A percentile compares a stretch with the other conserved stretches of the same genome.
These are phyloP conservation scores for Camarhynchus parvulus DNA, from an alignment of 2,113 vertebrate species.

Conservation along the genomic window DNA sequence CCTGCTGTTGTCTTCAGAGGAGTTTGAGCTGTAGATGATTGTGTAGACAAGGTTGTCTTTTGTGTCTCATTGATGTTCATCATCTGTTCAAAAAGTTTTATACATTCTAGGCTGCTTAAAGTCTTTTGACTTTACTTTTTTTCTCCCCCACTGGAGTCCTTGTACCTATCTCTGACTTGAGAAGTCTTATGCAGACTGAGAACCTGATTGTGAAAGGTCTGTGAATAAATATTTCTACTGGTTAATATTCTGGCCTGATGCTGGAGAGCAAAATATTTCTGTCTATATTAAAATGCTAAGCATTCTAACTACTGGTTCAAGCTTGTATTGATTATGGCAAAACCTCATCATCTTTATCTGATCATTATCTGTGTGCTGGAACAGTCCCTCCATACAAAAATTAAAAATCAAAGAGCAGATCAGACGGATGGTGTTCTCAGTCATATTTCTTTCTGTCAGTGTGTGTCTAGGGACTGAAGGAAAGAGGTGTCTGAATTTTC, in stretches of 20 bases:
- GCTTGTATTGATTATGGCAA: not conserved
- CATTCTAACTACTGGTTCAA: not conserved
- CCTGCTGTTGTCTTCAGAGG: not conserved
- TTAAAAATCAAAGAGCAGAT: not conserved
- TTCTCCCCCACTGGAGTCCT: not conserved
- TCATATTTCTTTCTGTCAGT: not conserved
- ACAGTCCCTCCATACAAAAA: not conserved
- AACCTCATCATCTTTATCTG: not conserved
- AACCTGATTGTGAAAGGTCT: not conserved
- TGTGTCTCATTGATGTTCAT: not conserved
- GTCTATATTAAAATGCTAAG: not conserved
- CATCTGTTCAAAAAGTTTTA: not conserved
- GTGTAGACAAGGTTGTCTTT: not conserved
- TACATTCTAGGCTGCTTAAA: not conserved
- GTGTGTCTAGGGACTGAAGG: not conserved
- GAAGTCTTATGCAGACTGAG: not conserved
- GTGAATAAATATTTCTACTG: not conserved
- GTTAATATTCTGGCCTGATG: not conserved
- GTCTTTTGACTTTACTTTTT: not conserved
- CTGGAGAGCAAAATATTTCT: not conserved
- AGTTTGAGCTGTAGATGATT: not conserved
- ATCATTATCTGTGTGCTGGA: not conserved
- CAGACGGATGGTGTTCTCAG: not conserved
- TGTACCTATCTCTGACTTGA: not conserved
- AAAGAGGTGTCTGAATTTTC: not conserved